These are phyloP conservation scores for Cotesia vestalis DNA, from an alignment of 1,140 invertebrate genomes.

Conservation along the genomic window DNA sequence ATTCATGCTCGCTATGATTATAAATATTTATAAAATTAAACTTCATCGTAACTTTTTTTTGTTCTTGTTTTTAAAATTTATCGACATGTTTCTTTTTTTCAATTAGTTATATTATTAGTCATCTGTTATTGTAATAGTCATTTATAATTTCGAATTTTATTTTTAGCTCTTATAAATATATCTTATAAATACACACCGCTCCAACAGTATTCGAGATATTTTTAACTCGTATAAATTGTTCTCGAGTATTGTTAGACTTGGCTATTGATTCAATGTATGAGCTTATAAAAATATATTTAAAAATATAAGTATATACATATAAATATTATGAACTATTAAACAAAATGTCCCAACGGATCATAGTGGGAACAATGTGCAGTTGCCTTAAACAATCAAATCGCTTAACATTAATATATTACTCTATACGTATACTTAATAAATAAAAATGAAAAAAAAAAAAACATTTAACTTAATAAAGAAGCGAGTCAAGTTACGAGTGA, in stretches of 20 bases:
- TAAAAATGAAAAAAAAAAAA: background rate
- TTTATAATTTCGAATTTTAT: constrained; percentile 37
- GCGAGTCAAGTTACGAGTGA: constrained; percentile 23
- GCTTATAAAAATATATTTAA: constrained; percentile 12
- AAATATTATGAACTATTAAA: background rate
- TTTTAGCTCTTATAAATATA: constrained; percentile 33
- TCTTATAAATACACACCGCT: background rate
- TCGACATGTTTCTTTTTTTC: background rate
- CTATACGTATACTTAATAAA: constrained; percentile 17
- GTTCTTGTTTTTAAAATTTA: constrained; percentile 20
- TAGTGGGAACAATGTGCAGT: constrained; percentile 27
- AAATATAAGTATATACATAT: constrained; percentile 5
- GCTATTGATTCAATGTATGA: background rate
- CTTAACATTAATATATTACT: constrained; percentile 31
- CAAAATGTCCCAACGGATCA: background rate
- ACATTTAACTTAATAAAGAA: constrained; percentile 21
- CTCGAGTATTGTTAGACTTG: constrained; percentile 2
- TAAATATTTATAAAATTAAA: too few relatives aligned
- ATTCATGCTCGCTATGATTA: too few relatives aligned
- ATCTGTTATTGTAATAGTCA: constrained; percentile 40
- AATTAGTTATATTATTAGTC: constrained; percentile 28
- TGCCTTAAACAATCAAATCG: constrained; percentile 38
- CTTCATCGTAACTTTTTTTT: constrained; percentile 4
- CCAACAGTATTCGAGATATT: constrained; percentile 13
- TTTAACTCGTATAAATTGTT: background rate